Evolutionary conservation across 2,797 vertebrate species (phyloP).

Genomic region (Hyperoplus immaculatus): DNA sequence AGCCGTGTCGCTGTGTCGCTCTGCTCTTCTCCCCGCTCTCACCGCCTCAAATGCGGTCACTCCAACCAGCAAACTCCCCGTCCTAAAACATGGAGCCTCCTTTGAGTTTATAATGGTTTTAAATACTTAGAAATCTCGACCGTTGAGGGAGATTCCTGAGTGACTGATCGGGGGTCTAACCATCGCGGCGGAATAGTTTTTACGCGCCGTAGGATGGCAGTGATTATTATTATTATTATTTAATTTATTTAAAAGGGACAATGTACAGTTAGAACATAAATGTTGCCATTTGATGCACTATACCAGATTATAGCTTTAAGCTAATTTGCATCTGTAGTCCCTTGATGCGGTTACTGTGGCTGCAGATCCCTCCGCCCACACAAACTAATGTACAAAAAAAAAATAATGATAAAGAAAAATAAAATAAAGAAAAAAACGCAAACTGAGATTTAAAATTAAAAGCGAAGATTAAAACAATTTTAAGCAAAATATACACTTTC

Average conservation of each 20-base stretch:
- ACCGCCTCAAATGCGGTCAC: rapidly evolving
- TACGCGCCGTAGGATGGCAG: conserved; percentile 31
- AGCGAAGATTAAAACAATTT: rapidly evolving
- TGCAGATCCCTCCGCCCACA: conserved; percentile 64
- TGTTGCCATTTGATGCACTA: too few species aligned
- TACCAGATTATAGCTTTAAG: too few species aligned
- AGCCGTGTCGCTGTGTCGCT: conserved; percentile 48
- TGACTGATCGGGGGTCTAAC: conserved; percentile 48
- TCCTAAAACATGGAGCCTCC: rapidly evolving
- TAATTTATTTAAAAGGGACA: too few species aligned
- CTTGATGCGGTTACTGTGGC: conserved; percentile 22
- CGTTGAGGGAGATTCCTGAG: rapidly evolving
- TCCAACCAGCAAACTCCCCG: rapidly evolving
- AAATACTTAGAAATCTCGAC: rapidly evolving
- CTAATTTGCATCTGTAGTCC: too few species aligned
- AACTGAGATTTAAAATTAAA: rapidly evolving
- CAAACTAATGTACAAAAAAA: conserved; percentile 16
- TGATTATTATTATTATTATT: too few species aligned
- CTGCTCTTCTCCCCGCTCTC: not conserved
- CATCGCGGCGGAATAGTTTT: conserved; percentile 74
- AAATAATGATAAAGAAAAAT: rapidly evolving
- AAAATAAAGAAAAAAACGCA: not conserved
- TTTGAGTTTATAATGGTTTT: rapidly evolving
- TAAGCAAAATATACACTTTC: not conserved
- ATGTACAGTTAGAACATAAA: too few species aligned